Evolutionary conservation across 2,797 vertebrate genomes (phyloP), one percentile per base, ranked within the genome.

Genomic region (Sebastiscus albofasciatus): DNA sequence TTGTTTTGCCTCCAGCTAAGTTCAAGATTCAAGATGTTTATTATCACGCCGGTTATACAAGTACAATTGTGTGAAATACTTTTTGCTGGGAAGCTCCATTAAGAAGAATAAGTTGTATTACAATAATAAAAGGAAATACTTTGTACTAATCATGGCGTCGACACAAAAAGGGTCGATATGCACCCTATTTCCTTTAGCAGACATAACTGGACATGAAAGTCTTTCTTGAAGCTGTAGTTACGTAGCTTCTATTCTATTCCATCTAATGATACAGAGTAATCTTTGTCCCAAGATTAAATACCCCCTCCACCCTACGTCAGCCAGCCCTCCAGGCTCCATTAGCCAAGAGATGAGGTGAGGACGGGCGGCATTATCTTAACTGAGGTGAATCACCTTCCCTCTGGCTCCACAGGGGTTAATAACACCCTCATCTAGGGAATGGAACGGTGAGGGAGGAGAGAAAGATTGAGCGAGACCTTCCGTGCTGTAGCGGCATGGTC

Each of bases 371-470:
- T 92, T 90, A 91, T 80, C 87, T 89, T 90, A 89, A 83, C 72
- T 46, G 83, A 93, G 87, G 92, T 87, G 89, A 90, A 83, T 88
- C 89, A 92, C 92, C 92, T 92, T 90, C 89, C 87, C 79, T 68
- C 79, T 27, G 67, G 84, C 86, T 86, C 80, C 84, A 60, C 0
- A 29, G 83, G 87, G 90, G 90, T 93, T 92, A 91, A 92, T 91
- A 87, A 80, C 87, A 71, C 80, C 68, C 73, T 89, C 77, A 86
- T 87, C 77, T 70, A 1, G 68, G 71, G 58, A 87, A 87, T 74
- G 76, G 64, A 80, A 70, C 33, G 71, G 66, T 42, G 77, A 79
- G 24, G 67, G 39, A 71, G 31, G 60, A 18, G 54, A 34, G 34
- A 67, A 60, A 58, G 62, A 24, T 10, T 59, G 31, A 72, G 42